phyloP scores from a whole-genome alignment of 1,140 invertebrate genomes.

The Elymnias hypermnestra region DNA sequence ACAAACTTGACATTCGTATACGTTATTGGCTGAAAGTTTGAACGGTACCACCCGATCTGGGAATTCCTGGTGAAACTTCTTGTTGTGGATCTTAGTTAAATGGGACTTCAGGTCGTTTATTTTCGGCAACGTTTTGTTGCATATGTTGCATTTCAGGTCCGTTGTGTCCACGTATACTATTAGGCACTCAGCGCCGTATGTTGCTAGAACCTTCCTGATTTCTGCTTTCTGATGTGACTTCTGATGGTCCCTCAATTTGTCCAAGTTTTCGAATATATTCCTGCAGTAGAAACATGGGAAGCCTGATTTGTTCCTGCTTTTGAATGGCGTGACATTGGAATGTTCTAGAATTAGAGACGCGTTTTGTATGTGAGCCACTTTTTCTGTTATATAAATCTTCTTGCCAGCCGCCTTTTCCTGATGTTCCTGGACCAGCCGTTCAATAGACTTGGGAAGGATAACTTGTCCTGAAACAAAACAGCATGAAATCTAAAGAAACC shows the following conservation, averaged over 20 bases:
- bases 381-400: constrained; percentile 43
- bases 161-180: constrained; percentile 56
- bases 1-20: constrained; percentile 51
- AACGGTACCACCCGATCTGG: constrained; percentile 56
- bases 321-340: constrained; percentile 53
- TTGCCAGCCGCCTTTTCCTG: constrained; percentile 7
- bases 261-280: constrained; percentile 41
- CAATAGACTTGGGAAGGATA: constrained; percentile 36
- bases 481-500: too few species aligned
- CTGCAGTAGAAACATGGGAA: constrained; percentile 62
- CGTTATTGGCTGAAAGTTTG: constrained; percentile 32
- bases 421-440: constrained; percentile 34
- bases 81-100: constrained; percentile 45
- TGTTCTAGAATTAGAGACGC: constrained; percentile 37
- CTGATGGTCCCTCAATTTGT: constrained; percentile 34
- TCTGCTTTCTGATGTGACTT: constrained; percentile 37
- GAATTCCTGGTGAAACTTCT: constrained; percentile 39
- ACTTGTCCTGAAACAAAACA: constrained; percentile 51
- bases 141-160: constrained; percentile 44
- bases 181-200: constrained; percentile 45
- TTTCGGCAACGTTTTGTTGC: constrained; percentile 29
- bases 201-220: constrained; percentile 33
- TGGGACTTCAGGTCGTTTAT: constrained; percentile 51
- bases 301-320: constrained; percentile 42
- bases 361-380: constrained; percentile 47